Evolutionary conservation across 2,888 invertebrate genomes (phyloP), one percentile per base, ranked within the genome.

Genomic region (Lomographa bimaculata): DNA sequence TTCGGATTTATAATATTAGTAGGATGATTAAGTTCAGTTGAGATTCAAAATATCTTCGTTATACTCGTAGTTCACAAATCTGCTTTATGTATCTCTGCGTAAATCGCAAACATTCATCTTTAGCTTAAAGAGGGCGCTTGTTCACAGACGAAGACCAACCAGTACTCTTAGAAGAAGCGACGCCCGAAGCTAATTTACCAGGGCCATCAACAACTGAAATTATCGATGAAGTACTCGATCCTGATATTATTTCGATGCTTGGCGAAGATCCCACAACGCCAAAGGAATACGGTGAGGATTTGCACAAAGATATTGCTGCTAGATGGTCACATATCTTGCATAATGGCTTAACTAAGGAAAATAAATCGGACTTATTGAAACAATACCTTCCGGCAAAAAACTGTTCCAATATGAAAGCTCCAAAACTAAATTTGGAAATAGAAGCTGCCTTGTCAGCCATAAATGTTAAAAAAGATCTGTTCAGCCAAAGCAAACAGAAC

Each of bases 341-440:
- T 7, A 34, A 25, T 17, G 34, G 34, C 1, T 11, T 34, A 2
- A 4, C 25, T 11, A 34, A 34, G 18, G 34, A 34, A 21, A 8
- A 21, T 7, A 21, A 21, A 8, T 2, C 7, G 3, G 8, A 21
- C 1, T 8, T 21, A 3, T 2, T 37, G n/a, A 47, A 46, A 30
- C 23, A 23, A 5, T 54, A 54, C 10, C 7, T 43, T 6, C 40
- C 42, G 1, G 30, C 51, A 3, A 43, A 49, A 21, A 51, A 50
- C 7, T 51, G 49, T 32, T 1, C 9, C 1, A 14, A 35, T 7
- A 47, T 50, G 44, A 36, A 26, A 18, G 42, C 44, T 8, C 52
- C 50, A 3, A 37, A 14, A 8, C 17, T 54, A 7, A 54, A 54
- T 8, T 12, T n/a, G 2, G 46, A 50, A 21, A 44, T 52, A 17